Evolutionary conservation across 2,888 invertebrate species (phyloP).

Genomic region (Oegoconia quadripuncta): DNA sequence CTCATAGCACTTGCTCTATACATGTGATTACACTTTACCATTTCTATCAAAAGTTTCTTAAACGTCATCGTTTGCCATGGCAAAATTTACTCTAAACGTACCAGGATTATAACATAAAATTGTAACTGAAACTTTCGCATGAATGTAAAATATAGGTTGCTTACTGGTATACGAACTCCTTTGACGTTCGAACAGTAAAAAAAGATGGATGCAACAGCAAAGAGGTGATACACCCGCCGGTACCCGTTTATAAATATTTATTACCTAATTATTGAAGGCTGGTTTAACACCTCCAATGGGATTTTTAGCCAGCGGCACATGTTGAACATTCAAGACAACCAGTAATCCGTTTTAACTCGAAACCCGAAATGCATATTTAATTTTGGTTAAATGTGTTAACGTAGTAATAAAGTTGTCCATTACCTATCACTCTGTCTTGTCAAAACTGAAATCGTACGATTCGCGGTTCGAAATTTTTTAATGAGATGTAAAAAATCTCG

Average conservation of each 20-base stretch:
- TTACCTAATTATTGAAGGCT: slow-evolving; percentile 63
- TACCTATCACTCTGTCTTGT: slow-evolving; percentile 41
- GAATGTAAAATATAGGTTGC: slow-evolving; percentile 21
- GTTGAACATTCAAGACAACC: slow-evolving; percentile 25
- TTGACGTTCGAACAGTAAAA: slow-evolving; percentile 45
- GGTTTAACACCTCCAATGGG: slow-evolving; percentile 54
- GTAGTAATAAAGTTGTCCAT: slow-evolving; percentile 48
- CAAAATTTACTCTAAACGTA: slow-evolving; percentile 20
- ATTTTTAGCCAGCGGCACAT: slow-evolving; percentile 46
- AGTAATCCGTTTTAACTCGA: slow-evolving; percentile 22
- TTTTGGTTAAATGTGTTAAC: slow-evolving; percentile 41
- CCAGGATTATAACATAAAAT: slow-evolving; percentile 15
- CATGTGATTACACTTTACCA: slow-evolving; percentile 39
- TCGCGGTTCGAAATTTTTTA: slow-evolving; percentile 18
- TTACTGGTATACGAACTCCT: slow-evolving; percentile 32
- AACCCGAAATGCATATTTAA: slow-evolving; percentile 13
- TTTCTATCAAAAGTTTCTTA: slow-evolving; percentile 19
- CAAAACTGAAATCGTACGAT: slow-evolving; percentile 23
- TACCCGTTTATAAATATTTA: slow-evolving; percentile 73
- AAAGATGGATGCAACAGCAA: slow-evolving; percentile 37
- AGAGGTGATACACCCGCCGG: slow-evolving; percentile 43
- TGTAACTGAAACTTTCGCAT: slow-evolving; percentile 5
- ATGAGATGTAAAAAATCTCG: slow-evolving; percentile 23
- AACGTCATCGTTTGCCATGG: slow-evolving; percentile 5
- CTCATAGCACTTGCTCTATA: slow-evolving; percentile 44